These are phyloP conservation scores for Sula dactylatra DNA, from an alignment of 2,113 vertebrate genomes.

Conservation along the genomic window DNA sequence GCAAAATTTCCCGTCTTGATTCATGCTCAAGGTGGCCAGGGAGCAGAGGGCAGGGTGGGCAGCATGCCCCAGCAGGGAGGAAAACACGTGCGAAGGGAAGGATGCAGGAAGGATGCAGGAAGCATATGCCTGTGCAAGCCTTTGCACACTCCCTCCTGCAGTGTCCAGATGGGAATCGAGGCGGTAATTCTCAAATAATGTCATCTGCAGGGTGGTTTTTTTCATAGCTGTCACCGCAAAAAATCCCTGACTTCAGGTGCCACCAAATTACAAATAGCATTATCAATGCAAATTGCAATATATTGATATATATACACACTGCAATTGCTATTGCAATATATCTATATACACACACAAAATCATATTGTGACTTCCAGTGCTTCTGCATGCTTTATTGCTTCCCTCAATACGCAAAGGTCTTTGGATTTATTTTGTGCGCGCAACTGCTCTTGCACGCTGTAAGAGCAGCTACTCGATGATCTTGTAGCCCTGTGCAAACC, in stretches of 20 bases:
- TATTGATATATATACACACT: too few species aligned
- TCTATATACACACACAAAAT: not conserved
- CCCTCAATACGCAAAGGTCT: rapidly evolving
- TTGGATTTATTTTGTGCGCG: not conserved
- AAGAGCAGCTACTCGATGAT: not conserved
- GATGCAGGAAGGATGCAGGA: not conserved
- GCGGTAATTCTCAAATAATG: not conserved
- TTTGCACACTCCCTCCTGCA: not conserved
- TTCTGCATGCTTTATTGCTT: not conserved
- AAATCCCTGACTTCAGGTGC: not conserved
- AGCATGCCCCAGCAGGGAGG: not conserved
- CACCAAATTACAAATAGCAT: not conserved
- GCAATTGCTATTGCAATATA: not conserved
- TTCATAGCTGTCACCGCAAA: not conserved
- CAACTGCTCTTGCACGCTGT: rapidly evolving
- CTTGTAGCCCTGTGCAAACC: rapidly evolving
- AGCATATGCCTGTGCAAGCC: not conserved
- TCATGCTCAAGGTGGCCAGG: not conserved
- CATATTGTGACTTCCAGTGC: rapidly evolving
- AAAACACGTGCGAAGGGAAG: not conserved
- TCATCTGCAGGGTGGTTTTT: not conserved
- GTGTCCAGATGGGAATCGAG: rapidly evolving
- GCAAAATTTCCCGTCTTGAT: not conserved
- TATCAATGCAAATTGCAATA: too few species aligned
- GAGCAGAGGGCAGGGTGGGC: not conserved